These are phyloP conservation scores for Salmo trutta DNA, from an alignment of 2,797 vertebrate species.

Conservation along the genomic window DNA sequence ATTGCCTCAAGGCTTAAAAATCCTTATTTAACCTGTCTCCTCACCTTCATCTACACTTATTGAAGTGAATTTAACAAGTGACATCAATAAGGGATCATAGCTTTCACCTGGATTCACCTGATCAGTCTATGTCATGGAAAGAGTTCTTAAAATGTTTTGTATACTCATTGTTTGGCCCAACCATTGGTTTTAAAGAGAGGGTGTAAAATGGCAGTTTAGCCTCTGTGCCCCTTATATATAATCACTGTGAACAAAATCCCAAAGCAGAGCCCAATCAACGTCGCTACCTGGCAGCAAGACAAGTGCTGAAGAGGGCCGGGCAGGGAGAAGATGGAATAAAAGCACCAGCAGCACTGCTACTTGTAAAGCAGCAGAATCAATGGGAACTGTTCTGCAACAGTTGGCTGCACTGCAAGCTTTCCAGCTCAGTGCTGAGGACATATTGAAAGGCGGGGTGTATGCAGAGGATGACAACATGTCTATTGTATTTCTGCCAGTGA, in stretches of 20 bases:
- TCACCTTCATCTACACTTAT: too few relatives aligned
- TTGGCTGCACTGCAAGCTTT: slow-evolving; percentile 63
- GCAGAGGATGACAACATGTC: slow-evolving; percentile 61
- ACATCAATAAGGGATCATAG: too few relatives aligned
- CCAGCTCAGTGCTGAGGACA: slow-evolving; percentile 52
- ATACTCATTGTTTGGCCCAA: slow-evolving; percentile 28
- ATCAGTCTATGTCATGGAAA: too few relatives aligned
- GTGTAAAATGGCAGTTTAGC: slow-evolving; percentile 24
- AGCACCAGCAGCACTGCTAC: slow-evolving; percentile 42
- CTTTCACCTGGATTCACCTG: too few relatives aligned
- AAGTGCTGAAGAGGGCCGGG: slow-evolving; percentile 52
- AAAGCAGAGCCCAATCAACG: slow-evolving; percentile 66
- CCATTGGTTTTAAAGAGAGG: slow-evolving; percentile 47
- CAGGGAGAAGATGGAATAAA: slow-evolving; percentile 2
- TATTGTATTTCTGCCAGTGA: slow-evolving; percentile 70
- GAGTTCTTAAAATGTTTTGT: too few relatives aligned
- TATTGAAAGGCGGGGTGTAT: slow-evolving; percentile 53
- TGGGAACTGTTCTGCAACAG: slow-evolving; percentile 57
- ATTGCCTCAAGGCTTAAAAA: too few relatives aligned
- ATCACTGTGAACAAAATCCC: slow-evolving; percentile 63
- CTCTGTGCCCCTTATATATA: slow-evolving; percentile 31
- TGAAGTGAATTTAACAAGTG: too few relatives aligned
- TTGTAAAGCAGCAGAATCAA: slow-evolving; percentile 57
- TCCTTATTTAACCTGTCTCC: too few relatives aligned
- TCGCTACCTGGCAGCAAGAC: slow-evolving; percentile 57